Base-by-base conservation (phyloP, 2,888 invertebrate genomes). In the Maniola hyperantus region DNA sequence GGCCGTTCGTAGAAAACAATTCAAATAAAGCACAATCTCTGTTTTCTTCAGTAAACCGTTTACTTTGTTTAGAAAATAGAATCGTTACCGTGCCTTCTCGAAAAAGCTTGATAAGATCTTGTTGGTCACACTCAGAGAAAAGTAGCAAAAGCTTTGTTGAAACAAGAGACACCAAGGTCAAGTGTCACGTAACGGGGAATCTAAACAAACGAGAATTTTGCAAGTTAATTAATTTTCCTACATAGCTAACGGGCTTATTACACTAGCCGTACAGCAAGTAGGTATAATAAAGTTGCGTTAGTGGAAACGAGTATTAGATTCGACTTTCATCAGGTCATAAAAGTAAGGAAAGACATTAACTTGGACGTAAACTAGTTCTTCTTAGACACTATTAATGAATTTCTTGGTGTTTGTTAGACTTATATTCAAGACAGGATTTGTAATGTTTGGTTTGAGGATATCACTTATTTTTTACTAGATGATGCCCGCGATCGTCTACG, bases 101-200 rank as follows among this genome's bases (percentile, higher is more conserved):
- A 15, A 15, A 18, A 44, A 8, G 26, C 20, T 36, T n/a, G 13
- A 44, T 57, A 20, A 64, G 13, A 57, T 39, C 0, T 54, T 34
- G 20, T 57, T 46, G 33, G 51, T 54, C 60, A 44, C 53, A 46
- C 18, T 42, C 44, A 36, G 54, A 46, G 36, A 6, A 67, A 59
- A 63, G 51, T 59, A 53, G 58, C 15, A 57, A 63, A 61, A 53
- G 50, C 55, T 57, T 66, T 66, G 64, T 55, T 51, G 34, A 44
- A 66, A 66, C 58, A 48, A 8, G 57, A 64, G 50, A 65, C 18
- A n/a, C 51, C 46, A 77, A 73, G 77, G 77, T 76, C 77, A 74
- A 74, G 77, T 77, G 81, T 79, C 82, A 76, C 62, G 75, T 81
- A 87, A 87, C 89, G 84, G 88, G 83, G 78, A 57, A 57, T 26